phyloP scores from a whole-genome alignment of 2,113 vertebrate species.

The Alosa alosa region DNA sequence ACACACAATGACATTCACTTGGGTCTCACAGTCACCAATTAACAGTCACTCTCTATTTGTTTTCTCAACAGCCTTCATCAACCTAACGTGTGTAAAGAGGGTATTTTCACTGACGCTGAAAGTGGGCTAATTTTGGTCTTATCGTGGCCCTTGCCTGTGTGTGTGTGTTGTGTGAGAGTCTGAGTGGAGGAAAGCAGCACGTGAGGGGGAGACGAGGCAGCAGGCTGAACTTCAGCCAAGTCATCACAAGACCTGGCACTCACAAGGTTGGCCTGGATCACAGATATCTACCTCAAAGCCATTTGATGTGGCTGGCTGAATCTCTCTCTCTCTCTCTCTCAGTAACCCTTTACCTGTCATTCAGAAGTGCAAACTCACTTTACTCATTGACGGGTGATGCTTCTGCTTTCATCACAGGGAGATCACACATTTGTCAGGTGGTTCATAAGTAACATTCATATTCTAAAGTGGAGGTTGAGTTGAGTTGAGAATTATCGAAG shows the following conservation, averaged over 20 bases:
- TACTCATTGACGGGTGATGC: not conserved
- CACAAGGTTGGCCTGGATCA: not conserved
- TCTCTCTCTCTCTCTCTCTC: not conserved
- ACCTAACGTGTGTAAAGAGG: too few species aligned
- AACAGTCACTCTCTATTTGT: not conserved
- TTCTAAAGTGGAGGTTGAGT: not conserved
- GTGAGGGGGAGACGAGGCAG: not conserved
- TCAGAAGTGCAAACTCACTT: not conserved
- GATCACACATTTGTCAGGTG: not conserved
- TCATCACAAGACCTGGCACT: not conserved
- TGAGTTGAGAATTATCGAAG: not conserved
- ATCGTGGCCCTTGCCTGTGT: too few species aligned
- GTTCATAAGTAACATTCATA: not conserved
- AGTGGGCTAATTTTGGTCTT: too few species aligned
- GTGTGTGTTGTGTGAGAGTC: not conserved
- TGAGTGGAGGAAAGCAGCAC: not conserved
- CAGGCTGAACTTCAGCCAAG: not conserved
- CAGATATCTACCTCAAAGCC: not conserved
- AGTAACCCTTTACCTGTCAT: not conserved
- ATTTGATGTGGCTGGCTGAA: not conserved
- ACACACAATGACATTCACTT: not conserved
- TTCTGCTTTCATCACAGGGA: not conserved
- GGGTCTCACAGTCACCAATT: not conserved
- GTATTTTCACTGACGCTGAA: too few species aligned
- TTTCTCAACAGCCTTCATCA: not conserved